Evolutionary conservation across 2,113 vertebrate species (phyloP).

Genomic region (Otis tarda): DNA sequence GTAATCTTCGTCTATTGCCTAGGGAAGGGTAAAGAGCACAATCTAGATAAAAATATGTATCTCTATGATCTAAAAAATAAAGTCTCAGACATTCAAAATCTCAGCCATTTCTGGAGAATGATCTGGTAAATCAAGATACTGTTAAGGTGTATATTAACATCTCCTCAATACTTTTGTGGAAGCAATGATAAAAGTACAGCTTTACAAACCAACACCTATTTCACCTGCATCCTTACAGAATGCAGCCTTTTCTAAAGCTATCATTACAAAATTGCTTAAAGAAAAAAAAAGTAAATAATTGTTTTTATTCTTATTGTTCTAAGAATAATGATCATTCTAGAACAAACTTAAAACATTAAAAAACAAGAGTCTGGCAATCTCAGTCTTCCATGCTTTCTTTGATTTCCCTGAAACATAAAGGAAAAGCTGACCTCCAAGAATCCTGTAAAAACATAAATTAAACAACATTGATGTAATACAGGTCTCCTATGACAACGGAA

Average conservation of each 20-base stretch:
- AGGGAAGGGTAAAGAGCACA: background rate
- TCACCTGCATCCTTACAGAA: background rate
- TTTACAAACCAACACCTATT: background rate
- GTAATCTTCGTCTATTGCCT: background rate
- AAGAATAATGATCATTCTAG: background rate
- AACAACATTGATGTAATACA: background rate
- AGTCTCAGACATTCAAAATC: background rate
- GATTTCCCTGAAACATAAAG: background rate
- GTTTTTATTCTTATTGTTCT: background rate
- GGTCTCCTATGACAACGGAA: background rate
- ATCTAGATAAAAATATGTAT: background rate
- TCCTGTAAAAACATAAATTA: background rate
- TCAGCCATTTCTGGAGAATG: background rate
- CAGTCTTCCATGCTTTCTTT: background rate
- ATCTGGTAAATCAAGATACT: background rate
- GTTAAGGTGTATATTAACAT: background rate
- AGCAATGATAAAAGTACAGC: background rate
- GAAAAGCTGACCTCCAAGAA: background rate
- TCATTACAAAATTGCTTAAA: background rate
- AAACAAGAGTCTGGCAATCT: background rate
- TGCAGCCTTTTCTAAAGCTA: background rate
- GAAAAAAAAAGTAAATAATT: accelerated
- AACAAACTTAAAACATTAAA: background rate
- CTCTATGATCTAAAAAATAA: background rate
- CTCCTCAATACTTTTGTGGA: background rate